phyloP scores from a whole-genome alignment of 2,888 invertebrate genomes.

The Rhamnusium bicolor region DNA sequence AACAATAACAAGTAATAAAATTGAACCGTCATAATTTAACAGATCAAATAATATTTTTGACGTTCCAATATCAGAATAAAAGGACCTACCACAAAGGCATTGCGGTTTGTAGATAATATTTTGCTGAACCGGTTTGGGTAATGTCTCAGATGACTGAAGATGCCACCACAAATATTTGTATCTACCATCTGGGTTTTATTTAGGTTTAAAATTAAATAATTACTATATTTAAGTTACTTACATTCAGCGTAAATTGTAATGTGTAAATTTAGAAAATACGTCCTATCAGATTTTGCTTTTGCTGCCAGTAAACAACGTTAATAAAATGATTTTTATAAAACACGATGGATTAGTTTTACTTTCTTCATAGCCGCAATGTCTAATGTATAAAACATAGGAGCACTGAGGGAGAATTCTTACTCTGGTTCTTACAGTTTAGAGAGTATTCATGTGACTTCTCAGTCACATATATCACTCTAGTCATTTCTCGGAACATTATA shows the following conservation, averaged over 20 bases:
- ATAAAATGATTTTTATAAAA: no score
- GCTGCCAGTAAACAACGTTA: no score
- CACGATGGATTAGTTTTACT: no score
- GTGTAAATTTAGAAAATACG: not conserved
- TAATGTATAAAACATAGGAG: no score
- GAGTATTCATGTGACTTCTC: no score
- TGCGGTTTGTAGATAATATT: not conserved
- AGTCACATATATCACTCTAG: no score
- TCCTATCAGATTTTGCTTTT: not conserved
- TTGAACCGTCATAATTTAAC: not conserved
- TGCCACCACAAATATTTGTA: not conserved
- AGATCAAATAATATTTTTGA: not conserved
- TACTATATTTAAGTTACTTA: not conserved
- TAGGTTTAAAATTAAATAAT: not conserved
- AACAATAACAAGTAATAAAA: not conserved
- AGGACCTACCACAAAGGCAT: not conserved
- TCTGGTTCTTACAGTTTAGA: no score
- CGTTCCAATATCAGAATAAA: not conserved
- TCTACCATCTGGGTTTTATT: not conserved
- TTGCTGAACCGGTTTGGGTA: not conserved
- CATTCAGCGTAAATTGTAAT: not conserved
- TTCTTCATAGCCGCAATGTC: no score
- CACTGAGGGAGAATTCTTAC: no score
- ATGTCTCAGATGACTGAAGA: not conserved
- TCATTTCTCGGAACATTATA: no score